Evolutionary conservation across 2,888 invertebrate genomes (phyloP), one percentile per base, ranked within the genome.

Genomic region (Hetaerina titia): DNA sequence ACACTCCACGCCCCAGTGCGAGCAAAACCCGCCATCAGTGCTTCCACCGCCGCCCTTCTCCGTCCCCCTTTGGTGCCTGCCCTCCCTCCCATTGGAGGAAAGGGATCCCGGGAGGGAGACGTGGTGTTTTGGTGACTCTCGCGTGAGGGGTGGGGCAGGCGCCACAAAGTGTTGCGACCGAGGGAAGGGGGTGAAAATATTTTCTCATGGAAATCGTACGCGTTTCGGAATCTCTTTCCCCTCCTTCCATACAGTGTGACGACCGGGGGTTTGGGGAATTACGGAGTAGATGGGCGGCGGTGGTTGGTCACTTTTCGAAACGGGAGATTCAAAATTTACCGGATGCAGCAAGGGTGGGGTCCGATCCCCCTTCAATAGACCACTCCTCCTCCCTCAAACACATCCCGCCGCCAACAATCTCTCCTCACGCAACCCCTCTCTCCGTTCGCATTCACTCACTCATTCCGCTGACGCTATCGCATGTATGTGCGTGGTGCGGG

Each of bases 321-420:
- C 5, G 81, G 25, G 69, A 22, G 64, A 92, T 92, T 92, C 92
- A 92, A 92, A 92, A 69, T 92, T 92, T 92, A 92, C 92, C 92
- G 92, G 92, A 74, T 56, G 56, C 56, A 8, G n/a, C 22, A 69
- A 22, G 69, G 69, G 69, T n/a, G 69, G 69, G n/a, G 69, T n/a
- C n/a, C 22, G 45, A 45, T 45, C 45, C 45, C 45, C 45, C 45
- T 45, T 45, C 45, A 45, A 45, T 45, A 45, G 45, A 45, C 45
- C 45, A 45, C 45, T 45, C 45, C 45, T 45, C 45, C 45, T 45
- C 45, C 45, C 45, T 45, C 4, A 45, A 45, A 45, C 45, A 1
- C 45, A 69, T n/a, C n/a, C n/a, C 69, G 45, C 22, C 56, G 58
- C 63, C 45, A 64, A 15, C 90, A 2, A 1, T 31, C 90, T 90